Evolutionary conservation across 2,797 vertebrate genomes (phyloP), one percentile per base, ranked within the genome.

Genomic region (Anabas testudineus): DNA sequence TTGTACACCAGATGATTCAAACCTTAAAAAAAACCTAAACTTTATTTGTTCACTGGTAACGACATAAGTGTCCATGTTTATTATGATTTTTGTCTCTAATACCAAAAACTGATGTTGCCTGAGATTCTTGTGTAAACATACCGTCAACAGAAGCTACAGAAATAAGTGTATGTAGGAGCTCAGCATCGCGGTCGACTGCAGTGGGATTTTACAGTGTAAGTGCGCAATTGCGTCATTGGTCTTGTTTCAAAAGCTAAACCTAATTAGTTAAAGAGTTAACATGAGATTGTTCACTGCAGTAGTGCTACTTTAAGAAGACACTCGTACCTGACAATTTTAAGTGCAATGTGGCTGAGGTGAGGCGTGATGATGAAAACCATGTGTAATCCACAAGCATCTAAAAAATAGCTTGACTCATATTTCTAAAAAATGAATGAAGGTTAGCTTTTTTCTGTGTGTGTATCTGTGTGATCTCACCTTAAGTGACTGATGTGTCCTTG

Each of bases 291-390:
- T 46, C 39, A 21, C 34, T 42, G 1, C 4, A 19, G 18, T 26
- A 26, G 28, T 19, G 26, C n/a, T 19, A 16, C 37, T 52, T 51
- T 34, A 39, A 54, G 9, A 24, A 22, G 15, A 65, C 62, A 60
- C 26, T 48, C 32, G 53, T 19, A 74, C 24, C 48, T 15, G 18
- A 37, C 26, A 66, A 3, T 2, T 39, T 3, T 24, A 30, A 37
- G 28, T 14, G 39, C 21, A 41, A 30, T 41, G 34, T 8, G 15
- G 62, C 21, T 22, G 36, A 41, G n/a, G 24, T 43, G 15, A 57
- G 16, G 30, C 15, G 45, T 19, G 32, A 30, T 77, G 67, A 73
- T 61, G 65, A 73, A 61, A 69, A 45, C 26, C 22, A 45, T 5
- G 9, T 41, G 42, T 18, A 71, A 64, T 34, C 36, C 30, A 45